These are phyloP conservation scores for Patella vulgata DNA, from an alignment of 1,140 invertebrate genomes.

Conservation along the genomic window DNA sequence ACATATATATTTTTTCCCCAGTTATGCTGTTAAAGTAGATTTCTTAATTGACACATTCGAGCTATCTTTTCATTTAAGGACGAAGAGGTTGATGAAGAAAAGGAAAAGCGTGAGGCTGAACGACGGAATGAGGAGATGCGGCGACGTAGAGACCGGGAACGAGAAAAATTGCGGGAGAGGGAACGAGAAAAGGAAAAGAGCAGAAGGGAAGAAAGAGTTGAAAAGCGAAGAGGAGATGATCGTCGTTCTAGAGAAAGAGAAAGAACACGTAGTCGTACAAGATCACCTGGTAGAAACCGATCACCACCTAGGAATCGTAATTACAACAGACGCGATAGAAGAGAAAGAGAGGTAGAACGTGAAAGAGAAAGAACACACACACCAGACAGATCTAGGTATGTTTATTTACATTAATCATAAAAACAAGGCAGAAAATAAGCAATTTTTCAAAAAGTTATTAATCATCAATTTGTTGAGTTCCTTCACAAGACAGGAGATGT, in stretches of 20 bases:
- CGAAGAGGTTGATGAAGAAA: conserved; percentile 46
- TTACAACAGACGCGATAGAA: conserved; percentile 53
- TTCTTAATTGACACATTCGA: no score
- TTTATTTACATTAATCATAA: neutral
- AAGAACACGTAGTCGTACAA: conserved; percentile 48
- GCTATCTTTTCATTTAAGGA: conserved; percentile 2
- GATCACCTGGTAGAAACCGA: conserved; percentile 48
- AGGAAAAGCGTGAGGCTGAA: conserved; percentile 47
- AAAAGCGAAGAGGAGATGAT: conserved; percentile 10
- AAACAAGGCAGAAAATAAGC: no score
- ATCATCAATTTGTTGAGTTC: no score
- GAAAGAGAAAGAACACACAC: conserved; percentile 67
- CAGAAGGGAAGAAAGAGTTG: conserved; percentile 43
- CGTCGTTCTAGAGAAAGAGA: conserved; percentile 31
- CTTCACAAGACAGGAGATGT: no score
- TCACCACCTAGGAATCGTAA: conserved; percentile 37
- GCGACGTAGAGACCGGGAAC: conserved; percentile 55
- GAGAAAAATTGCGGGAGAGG: no score
- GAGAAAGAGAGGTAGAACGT: conserved; percentile 73
- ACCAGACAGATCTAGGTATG: no score
- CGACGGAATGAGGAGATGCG: conserved; percentile 42
- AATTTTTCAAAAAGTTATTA: no score
- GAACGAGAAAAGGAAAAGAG: conserved; percentile 48
- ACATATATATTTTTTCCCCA: no score
- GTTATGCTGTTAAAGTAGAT: no score